Percentiles rank a stretch among this genome's conserved stretches.
These are phyloP conservation scores for Phasianus colchicus DNA, from an alignment of 2,113 vertebrate species.

Conservation along the genomic window DNA sequence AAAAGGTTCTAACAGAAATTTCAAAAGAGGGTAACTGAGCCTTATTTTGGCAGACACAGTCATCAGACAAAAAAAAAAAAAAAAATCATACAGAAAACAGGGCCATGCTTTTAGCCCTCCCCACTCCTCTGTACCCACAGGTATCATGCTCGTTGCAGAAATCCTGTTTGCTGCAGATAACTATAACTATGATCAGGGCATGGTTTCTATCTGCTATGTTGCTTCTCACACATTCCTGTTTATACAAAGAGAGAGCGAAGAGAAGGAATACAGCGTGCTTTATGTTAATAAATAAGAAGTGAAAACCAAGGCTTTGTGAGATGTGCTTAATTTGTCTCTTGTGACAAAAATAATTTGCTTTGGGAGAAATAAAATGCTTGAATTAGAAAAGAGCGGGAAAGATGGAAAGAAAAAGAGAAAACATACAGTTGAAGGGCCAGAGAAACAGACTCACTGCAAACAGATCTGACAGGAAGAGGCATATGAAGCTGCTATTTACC, in stretches of 20 bases:
- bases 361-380: neutral
- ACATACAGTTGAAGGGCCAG: neutral
- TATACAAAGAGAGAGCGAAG: neutral
- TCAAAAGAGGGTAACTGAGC: neutral
- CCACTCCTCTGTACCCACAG: neutral
- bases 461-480: conserved; percentile 13
- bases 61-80: neutral
- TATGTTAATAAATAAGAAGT: conserved; percentile 24
- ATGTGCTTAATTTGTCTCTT: neutral
- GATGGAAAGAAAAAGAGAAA: neutral
- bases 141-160: neutral
- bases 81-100: neutral
- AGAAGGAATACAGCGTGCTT: conserved; percentile 10
- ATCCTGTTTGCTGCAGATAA: neutral
- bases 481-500: neutral
- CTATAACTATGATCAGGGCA: neutral
- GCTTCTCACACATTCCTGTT: conserved; percentile 5
- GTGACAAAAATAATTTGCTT: conserved; percentile 26
- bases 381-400: neutral
- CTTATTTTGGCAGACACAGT: neutral
- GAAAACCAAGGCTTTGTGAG: conserved; percentile 11
- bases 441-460: neutral
- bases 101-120: neutral
- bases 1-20: neutral
- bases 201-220: neutral